Percentiles rank a stretch among this genome's conserved stretches.
Conservation (phyloP, 2,797 vertebrate species). For the Crenichthys baileyi region DNA sequence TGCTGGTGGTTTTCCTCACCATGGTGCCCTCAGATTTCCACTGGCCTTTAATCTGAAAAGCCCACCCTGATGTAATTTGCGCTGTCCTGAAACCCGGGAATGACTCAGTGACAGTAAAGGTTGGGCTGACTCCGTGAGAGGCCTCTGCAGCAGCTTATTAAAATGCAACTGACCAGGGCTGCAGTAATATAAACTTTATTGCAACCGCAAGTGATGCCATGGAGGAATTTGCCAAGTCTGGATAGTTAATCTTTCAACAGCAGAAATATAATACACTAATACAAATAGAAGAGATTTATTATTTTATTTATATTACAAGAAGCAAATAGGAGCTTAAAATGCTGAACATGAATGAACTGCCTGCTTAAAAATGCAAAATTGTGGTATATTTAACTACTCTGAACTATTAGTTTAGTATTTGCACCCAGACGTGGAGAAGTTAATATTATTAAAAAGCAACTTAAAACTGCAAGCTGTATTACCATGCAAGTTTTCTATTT, state of each 20-base stretch:
- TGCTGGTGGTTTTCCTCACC: conserved; percentile 39
- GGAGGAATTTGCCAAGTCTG: conserved; percentile 28
- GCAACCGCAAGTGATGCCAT: conserved; percentile 33
- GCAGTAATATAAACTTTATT: conserved; percentile 58
- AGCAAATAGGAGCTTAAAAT: background rate
- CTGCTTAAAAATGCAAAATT: background rate
- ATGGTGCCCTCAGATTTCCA: conserved; percentile 66
- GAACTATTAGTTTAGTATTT: background rate
- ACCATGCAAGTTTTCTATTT: conserved; percentile 54
- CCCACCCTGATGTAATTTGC: conserved; percentile 61
- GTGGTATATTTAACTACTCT: background rate
- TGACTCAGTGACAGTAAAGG: conserved; percentile 59
- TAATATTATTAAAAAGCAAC: background rate
- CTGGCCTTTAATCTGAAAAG: conserved; percentile 78
- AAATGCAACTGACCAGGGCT: conserved; percentile 47
- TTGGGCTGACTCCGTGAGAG: conserved; percentile 39
- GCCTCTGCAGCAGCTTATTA: conserved; percentile 23
- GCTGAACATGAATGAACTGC: background rate
- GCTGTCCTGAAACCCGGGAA: conserved; percentile 51
- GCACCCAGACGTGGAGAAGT: background rate
- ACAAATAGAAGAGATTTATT: conserved; percentile 20
- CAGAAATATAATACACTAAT: conserved; percentile 23
- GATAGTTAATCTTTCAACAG: conserved; percentile 52
- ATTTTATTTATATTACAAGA: conserved; percentile 9
- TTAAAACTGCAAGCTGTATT: conserved; percentile 19